A percentile compares a stretch with the other conserved stretches of the same genome.
phyloP scores from a whole-genome alignment of 2,797 vertebrate species.

The Sebastes ruberrimus region DNA sequence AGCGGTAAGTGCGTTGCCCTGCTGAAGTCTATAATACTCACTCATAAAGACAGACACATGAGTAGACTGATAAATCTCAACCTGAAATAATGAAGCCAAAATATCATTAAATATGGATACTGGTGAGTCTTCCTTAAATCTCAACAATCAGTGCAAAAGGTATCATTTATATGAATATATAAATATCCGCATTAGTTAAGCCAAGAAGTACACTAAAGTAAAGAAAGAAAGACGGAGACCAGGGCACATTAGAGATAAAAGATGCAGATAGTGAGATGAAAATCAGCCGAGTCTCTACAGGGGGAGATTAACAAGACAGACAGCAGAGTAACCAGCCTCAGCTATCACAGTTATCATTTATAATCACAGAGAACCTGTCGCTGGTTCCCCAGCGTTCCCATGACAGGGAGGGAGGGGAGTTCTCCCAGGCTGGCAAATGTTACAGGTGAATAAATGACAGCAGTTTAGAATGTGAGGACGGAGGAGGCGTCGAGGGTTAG shows the following conservation, averaged over 20 bases:
- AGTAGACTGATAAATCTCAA: neutral
- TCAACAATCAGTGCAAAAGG: neutral
- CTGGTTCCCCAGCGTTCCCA: conserved; percentile 14
- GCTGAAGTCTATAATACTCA: conserved; percentile 40
- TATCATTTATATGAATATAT: neutral
- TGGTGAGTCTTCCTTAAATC: conserved; percentile 1
- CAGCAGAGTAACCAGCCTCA: conserved; percentile 31
- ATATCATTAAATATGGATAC: conserved; percentile 13
- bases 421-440: conserved; percentile 17
- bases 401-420: neutral
- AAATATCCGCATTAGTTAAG: neutral
- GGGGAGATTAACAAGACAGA: conserved; percentile 46
- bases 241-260: conserved; percentile 21
- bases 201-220: neutral
- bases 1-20: conserved; percentile 40
- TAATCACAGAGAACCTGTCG: conserved; percentile 52
- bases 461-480: conserved; percentile 31
- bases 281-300: conserved; percentile 18
- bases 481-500: conserved; percentile 17
- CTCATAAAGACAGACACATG: conserved; percentile 14
- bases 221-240: neutral
- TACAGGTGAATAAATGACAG: conserved; percentile 39
- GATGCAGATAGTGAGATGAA: conserved; percentile 31
- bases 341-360: conserved; percentile 43
- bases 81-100: conserved; percentile 5